Evolutionary conservation across 2,797 vertebrate genomes (phyloP).

Genomic region (Sebastes elongatus): DNA sequence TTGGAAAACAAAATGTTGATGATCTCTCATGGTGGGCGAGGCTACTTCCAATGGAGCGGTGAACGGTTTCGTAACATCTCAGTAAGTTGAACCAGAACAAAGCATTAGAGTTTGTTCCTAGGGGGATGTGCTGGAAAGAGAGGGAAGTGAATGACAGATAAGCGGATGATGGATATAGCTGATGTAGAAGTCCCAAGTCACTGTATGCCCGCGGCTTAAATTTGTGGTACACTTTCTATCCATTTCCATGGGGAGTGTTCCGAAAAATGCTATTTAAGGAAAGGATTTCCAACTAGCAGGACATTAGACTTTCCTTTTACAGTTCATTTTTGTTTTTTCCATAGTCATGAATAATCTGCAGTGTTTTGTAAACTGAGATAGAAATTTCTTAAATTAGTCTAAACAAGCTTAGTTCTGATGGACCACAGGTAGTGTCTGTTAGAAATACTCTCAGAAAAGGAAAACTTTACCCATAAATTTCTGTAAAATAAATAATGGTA

Average conservation of each 20-base stretch:
- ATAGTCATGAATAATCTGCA: neutral
- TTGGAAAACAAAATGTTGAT: neutral
- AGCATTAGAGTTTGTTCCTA: neutral
- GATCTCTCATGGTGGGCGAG: neutral
- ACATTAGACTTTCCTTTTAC: neutral
- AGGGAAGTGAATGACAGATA: slow-evolving; percentile 16
- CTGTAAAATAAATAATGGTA: neutral
- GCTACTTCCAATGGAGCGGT: neutral
- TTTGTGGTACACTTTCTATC: neutral
- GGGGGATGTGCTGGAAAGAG: neutral
- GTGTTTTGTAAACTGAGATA: neutral
- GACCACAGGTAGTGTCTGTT: neutral
- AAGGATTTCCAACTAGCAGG: neutral
- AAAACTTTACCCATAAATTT: neutral
- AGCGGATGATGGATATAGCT: neutral
- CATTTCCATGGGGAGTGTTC: neutral
- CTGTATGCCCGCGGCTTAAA: neutral
- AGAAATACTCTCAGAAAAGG: neutral
- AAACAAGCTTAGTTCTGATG: neutral
- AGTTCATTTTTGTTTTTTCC: neutral
- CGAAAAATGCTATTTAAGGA: neutral
- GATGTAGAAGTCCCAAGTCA: neutral
- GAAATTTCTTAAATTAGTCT: neutral
- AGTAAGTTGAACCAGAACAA: neutral
- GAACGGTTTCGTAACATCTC: slow-evolving; percentile 15